A percentile compares a stretch with the other conserved stretches of the same genome.
These are phyloP conservation scores for Dicranocentrus wangi DNA, from an alignment of 2,888 invertebrate genomes.

Conservation along the genomic window DNA sequence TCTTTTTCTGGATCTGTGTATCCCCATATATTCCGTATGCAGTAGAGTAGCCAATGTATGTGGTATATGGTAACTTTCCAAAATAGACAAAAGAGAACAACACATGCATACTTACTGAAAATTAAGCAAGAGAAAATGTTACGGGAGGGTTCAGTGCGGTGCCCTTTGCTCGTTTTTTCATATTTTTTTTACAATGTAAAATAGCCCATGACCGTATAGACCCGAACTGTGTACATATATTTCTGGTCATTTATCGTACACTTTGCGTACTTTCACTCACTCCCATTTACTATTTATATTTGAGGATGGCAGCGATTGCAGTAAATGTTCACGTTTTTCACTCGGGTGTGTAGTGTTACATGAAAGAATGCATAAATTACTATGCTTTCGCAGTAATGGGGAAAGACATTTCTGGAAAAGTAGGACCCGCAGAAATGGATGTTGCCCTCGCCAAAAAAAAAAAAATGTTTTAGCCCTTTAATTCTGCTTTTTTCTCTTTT, in stretches of 20 bases:
- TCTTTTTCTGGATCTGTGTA: background rate
- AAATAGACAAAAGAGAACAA: no score
- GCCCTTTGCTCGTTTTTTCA: no score
- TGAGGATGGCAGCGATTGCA: background rate
- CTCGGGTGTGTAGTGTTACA: background rate
- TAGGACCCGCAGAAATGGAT: background rate
- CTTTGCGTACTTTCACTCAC: background rate
- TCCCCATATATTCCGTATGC: no score
- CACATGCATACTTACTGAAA: no score
- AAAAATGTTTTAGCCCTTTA: background rate
- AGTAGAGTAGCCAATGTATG: no score
- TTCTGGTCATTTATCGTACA: no score
- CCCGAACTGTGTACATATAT: no score
- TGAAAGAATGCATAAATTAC: constrained; percentile 11
- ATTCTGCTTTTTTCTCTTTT: background rate
- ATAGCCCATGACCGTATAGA: no score
- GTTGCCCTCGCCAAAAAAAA: constrained; percentile 6
- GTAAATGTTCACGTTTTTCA: constrained; percentile 9
- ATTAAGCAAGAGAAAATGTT: no score
- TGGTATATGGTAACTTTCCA: no score
- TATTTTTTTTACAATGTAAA: no score
- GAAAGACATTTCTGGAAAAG: background rate
- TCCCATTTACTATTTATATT: background rate
- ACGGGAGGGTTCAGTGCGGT: no score
- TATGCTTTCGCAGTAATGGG: background rate